Conservation (phyloP, 2,888 invertebrate genomes). For the Eristalis pertinax region DNA sequence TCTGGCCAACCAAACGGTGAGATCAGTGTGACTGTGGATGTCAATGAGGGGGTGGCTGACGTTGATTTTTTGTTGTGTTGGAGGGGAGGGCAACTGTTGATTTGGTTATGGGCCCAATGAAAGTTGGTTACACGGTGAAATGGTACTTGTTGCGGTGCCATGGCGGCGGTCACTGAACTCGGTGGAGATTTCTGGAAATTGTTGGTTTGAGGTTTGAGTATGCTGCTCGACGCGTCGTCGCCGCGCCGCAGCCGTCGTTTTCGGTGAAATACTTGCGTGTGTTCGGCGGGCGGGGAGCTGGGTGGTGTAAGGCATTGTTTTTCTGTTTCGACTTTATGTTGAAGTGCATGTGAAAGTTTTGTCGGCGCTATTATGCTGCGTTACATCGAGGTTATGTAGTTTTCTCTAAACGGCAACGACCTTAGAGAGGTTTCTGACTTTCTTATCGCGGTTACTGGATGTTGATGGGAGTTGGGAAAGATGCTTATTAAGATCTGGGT, state of each 20-base stretch:
- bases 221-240: background rate
- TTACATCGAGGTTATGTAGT: background rate
- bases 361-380: background rate
- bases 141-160: conserved; percentile 56
- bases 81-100: background rate
- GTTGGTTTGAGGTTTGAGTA: background rate
- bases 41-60: background rate
- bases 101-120: conserved; percentile 56
- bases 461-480: too few species aligned
- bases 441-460: background rate
- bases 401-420: background rate
- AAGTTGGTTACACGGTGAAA: conserved; percentile 54
- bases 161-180: conserved; percentile 59
- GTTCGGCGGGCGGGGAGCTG: background rate
- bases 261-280: background rate
- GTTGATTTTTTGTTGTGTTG: too few species aligned
- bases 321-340: background rate
- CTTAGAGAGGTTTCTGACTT: background rate
- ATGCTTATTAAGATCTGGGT: too few species aligned
- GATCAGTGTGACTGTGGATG: too few species aligned
- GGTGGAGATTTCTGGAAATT: conserved; percentile 26
- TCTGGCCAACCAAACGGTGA: background rate
- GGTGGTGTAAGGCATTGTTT: background rate
- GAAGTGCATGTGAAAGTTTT: conserved; percentile 7
- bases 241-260: background rate